phyloP scores from a whole-genome alignment of 2,113 vertebrate species.

The Cephalopholis sonnerati region DNA sequence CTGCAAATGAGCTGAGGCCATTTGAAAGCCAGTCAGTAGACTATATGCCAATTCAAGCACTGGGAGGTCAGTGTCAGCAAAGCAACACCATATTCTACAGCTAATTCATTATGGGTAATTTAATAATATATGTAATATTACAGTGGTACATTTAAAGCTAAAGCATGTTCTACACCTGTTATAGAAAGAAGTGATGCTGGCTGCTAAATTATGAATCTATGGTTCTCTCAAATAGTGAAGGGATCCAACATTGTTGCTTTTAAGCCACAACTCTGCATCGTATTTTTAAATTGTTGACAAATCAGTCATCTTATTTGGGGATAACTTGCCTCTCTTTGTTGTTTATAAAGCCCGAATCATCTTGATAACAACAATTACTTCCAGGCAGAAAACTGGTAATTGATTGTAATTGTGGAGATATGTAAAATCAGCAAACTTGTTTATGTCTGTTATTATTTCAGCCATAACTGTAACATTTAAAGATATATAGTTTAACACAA shows the following conservation, averaged over 20 bases:
- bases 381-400: too few relatives aligned
- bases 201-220: neutral
- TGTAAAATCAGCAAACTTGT: too few relatives aligned
- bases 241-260: neutral
- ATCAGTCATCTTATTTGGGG: neutral
- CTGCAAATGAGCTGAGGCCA: constrained; percentile 9
- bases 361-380: too few relatives aligned
- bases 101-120: neutral
- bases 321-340: neutral
- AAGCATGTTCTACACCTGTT: neutral
- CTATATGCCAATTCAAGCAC: constrained; percentile 14
- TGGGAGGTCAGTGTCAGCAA: constrained; percentile 15
- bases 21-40: neutral
- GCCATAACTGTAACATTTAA: too few relatives aligned
- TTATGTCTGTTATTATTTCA: too few relatives aligned
- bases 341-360: too few relatives aligned
- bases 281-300: neutral
- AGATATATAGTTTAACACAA: too few relatives aligned
- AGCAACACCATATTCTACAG: neutral
- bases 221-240: neutral
- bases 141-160: neutral
- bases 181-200: neutral
- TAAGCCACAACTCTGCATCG: neutral
- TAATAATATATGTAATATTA: neutral
- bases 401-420: too few relatives aligned